These are phyloP conservation scores for Drosophila sproati DNA, from an alignment of 1,140 invertebrate genomes.

Conservation along the genomic window DNA sequence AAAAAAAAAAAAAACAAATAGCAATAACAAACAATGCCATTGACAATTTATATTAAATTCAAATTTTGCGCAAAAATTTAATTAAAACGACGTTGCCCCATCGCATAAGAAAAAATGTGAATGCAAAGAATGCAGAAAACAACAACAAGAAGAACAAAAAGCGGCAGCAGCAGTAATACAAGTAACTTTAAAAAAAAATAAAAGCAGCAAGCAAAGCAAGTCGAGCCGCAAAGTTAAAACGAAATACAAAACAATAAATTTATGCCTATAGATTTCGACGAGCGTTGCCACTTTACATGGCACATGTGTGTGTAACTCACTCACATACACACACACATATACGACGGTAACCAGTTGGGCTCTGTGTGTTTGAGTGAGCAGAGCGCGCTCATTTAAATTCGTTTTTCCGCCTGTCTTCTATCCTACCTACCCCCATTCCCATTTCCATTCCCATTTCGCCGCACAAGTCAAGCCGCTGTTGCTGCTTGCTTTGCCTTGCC, in stretches of 20 bases:
- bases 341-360: slow-evolving; percentile 50
- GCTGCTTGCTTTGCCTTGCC: slow-evolving; percentile 17
- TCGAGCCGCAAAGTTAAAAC: slow-evolving; percentile 52
- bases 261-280: slow-evolving; percentile 78
- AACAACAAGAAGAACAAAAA: slow-evolving; percentile 33
- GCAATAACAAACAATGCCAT: slow-evolving; percentile 42
- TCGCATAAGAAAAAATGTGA: slow-evolving; percentile 50
- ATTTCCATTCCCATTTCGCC: slow-evolving; percentile 37
- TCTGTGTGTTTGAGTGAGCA: slow-evolving; percentile 24
- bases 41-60: slow-evolving; percentile 63
- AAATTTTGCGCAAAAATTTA: slow-evolving; percentile 56
- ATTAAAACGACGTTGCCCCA: slow-evolving; percentile 65
- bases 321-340: slow-evolving; percentile 22
- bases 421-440: slow-evolving; percentile 45
- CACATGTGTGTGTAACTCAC: slow-evolving; percentile 43
- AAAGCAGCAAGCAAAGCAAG: slow-evolving; percentile 12
- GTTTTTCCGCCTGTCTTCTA: slow-evolving; percentile 63
- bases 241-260: slow-evolving; percentile 80
- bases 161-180: slow-evolving; percentile 31
- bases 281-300: slow-evolving; percentile 60
- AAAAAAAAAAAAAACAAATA: slow-evolving; percentile 29
- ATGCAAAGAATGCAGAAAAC: slow-evolving; percentile 70
- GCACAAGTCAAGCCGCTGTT: slow-evolving; percentile 50
- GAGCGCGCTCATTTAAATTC: slow-evolving; percentile 72
- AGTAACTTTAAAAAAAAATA: slow-evolving; percentile 12